Evolutionary conservation across 2,797 vertebrate genomes (phyloP), one percentile per base, ranked within the genome.

Genomic region (Eremophila alpestris): DNA sequence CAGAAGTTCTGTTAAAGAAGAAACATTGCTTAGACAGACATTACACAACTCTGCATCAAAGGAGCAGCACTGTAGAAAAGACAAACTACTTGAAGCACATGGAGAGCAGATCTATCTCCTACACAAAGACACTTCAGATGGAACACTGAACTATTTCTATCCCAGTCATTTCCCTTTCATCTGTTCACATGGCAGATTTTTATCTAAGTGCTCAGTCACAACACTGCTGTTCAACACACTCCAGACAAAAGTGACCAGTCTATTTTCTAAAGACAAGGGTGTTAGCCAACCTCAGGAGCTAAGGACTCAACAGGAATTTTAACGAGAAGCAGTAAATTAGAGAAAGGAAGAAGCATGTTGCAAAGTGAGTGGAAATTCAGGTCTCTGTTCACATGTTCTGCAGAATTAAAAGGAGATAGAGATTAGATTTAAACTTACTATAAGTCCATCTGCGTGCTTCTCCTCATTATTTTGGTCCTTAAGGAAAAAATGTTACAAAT

Each of bases 391-490:
- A 97, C 95, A 97, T 94, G 95, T 93, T 97, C 98, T 98, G 98
- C 97, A 98, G 97, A 98, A 97, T 97, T 97, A 94, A 98, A 97
- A 90, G 94, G 86, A 97, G 94, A 90, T 95, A 96, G 95, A 93
- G 96, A 97, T 98, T 97, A 97, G 96, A 94, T 97, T 95, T 96
- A 98, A 99, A 99, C 99, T 99, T 99, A 99, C 99, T 99, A 99
- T 99, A 97, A 99, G 98, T 99, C 99, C 99, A 99, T 99, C 98
- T 99, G 99, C 98, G 98, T 99, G 99, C 98, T 99, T 99, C 97
- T 99, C 99, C 98, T 99, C 98, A 98, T 99, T 99, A 99, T 98
- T 99, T 99, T 99, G 99, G 98, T 99, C 99, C 99, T 99, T 99
- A 98, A 99, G 98, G 99, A 98, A 99, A 88, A 98, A 99, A 99